Conservation (phyloP, 2,888 invertebrate species). For the Cylindroiulus punctatus region DNA sequence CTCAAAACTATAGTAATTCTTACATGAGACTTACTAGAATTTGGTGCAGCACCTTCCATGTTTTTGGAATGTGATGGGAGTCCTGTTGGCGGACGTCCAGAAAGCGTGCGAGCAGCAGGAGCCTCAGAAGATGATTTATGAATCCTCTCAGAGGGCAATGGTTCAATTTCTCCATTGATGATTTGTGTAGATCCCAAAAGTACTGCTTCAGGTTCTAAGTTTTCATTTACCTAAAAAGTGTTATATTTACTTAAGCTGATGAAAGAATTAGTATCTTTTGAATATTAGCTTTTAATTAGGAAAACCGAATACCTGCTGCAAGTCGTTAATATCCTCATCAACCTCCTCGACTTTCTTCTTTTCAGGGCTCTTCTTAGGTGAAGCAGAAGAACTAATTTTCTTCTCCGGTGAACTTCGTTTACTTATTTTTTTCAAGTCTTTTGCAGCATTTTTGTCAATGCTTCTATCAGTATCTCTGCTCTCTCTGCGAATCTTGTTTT, state of each 20-base stretch:
- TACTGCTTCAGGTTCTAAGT: background rate
- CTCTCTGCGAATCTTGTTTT: constrained; percentile 32
- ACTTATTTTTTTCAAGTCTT: constrained; percentile 43
- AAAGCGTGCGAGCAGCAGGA: background rate
- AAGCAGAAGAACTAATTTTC: background rate
- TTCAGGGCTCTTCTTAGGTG: constrained; percentile 44
- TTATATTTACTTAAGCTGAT: background rate
- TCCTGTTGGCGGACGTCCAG: constrained; percentile 3
- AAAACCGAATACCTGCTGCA: background rate
- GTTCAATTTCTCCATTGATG: background rate
- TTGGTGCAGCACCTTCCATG: background rate
- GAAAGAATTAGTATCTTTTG: too few species aligned
- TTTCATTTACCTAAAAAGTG: background rate
- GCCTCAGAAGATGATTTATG: background rate
- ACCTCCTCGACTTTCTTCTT: constrained; percentile 24
- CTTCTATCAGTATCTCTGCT: constrained; percentile 26
- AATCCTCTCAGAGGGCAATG: background rate
- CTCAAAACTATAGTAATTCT: too few species aligned
- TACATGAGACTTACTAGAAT: background rate
- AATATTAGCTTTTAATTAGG: background rate
- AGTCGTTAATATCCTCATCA: background rate
- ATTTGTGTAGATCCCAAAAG: background rate
- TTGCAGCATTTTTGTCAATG: background rate
- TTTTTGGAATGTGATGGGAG: background rate
- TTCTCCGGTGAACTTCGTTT: constrained; percentile 5